A percentile compares a stretch with the other conserved stretches of the same genome.
These are phyloP conservation scores for Phalanger gymnotis DNA, from an alignment of 2,797 vertebrate genomes.

Conservation along the genomic window DNA sequence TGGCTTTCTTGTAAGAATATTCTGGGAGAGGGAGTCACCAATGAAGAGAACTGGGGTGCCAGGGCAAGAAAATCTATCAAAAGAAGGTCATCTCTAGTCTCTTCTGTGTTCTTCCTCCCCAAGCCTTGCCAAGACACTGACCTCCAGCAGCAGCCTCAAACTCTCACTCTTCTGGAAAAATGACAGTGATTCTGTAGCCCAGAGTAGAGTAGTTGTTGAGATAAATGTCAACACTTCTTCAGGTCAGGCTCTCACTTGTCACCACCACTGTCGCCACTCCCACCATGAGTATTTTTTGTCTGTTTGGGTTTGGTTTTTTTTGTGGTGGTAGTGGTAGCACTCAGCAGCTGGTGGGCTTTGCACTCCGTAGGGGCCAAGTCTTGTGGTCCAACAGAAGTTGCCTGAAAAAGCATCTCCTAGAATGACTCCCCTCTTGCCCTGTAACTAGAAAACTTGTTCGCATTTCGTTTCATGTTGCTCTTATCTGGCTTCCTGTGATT, in stretches of 20 bases:
- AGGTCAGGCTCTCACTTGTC: not conserved
- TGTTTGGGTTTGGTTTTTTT: not conserved
- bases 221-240: not conserved
- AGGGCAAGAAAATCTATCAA: not conserved
- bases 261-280: not conserved
- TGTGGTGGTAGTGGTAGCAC: not conserved
- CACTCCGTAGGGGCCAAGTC: not conserved
- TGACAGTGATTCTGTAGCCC: not conserved
- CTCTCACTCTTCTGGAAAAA: not conserved
- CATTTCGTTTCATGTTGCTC: not conserved
- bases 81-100: not conserved
- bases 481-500: conserved; percentile 32
- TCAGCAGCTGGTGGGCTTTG: not conserved
- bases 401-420: not conserved
- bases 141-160: not conserved
- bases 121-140: not conserved
- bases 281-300: not conserved
- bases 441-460: not conserved
- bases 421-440: not conserved
- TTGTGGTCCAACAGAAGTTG: not conserved
- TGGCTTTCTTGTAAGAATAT: not conserved
- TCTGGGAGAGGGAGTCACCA: not conserved
- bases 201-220: not conserved
- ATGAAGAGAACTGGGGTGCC: not conserved
- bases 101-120: not conserved